phyloP scores from a whole-genome alignment of 2,113 vertebrate genomes.

The Aldabrachelys gigantea region DNA sequence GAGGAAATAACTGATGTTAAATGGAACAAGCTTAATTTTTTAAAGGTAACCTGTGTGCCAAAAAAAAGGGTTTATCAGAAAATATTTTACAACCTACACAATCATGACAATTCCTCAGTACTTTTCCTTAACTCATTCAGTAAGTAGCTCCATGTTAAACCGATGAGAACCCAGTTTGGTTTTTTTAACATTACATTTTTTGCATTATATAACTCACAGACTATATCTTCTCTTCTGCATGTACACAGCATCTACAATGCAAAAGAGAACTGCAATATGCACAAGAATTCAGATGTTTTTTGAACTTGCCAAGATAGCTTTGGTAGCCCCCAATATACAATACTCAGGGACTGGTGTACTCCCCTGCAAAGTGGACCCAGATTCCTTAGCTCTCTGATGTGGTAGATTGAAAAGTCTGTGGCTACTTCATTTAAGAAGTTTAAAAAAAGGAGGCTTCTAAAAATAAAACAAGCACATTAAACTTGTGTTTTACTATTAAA shows the following conservation, averaged over 20 bases:
- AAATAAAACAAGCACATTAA: not conserved
- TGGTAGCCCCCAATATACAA: not conserved
- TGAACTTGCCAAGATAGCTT: not conserved
- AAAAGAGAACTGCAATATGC: not conserved
- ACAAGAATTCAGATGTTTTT: not conserved
- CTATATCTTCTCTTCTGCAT: not conserved
- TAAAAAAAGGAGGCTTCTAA: not conserved
- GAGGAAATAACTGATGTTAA: not conserved
- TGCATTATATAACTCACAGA: not conserved
- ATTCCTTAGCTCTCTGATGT: not conserved
- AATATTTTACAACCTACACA: not conserved
- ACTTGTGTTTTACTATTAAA: conserved; percentile 4
- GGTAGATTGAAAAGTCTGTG: not conserved
- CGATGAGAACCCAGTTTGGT: not conserved
- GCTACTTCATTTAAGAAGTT: not conserved
- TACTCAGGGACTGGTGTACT: not conserved
- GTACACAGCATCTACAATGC: not conserved
- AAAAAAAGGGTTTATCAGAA: not conserved
- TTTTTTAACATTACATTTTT: not conserved
- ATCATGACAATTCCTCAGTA: not conserved
- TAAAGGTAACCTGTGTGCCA: not conserved
- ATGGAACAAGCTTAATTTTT: not conserved
- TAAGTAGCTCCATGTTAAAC: not conserved
- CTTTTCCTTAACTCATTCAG: not conserved
- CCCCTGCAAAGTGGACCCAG: not conserved